These are phyloP conservation scores for Abramis brama DNA, from an alignment of 2,113 vertebrate genomes.

Conservation along the genomic window DNA sequence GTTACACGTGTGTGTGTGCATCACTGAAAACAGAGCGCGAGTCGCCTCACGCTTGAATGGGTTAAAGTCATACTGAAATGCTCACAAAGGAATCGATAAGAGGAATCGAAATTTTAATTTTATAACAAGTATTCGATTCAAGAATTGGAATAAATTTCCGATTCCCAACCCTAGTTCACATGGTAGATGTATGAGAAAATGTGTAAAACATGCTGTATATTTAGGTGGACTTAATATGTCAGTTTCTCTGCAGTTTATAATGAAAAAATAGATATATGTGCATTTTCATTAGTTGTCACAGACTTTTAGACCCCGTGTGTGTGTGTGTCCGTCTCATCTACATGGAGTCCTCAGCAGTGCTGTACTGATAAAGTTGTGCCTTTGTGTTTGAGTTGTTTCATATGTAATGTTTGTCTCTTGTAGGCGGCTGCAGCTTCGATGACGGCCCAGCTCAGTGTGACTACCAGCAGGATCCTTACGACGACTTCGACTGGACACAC, in stretches of 20 bases:
- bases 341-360: not conserved
- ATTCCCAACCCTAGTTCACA: not conserved
- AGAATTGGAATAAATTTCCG: too few species aligned
- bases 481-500: constrained; percentile 97
- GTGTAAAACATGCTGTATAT: not conserved
- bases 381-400: not conserved
- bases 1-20: too few species aligned
- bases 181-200: not conserved
- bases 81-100: too few species aligned
- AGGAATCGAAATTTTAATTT: too few species aligned
- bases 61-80: too few species aligned
- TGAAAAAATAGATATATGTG: not conserved
- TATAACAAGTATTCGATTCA: too few species aligned
- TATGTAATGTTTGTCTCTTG: not conserved
- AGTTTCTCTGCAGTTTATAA: not conserved
- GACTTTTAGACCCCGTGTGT: not conserved
- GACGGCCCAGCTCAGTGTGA: constrained; percentile 92
- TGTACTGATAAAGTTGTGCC: not conserved
- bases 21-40: too few species aligned
- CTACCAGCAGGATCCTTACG: constrained; percentile 94
- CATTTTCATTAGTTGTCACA: not conserved
- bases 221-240: not conserved
- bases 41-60: too few species aligned
- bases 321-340: not conserved
- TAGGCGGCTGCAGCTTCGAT: constrained; percentile 93